A percentile compares a stretch with the other conserved stretches of the same genome.
Conservation (phyloP, 2,888 invertebrate genomes). For the Thelaira solivaga region DNA sequence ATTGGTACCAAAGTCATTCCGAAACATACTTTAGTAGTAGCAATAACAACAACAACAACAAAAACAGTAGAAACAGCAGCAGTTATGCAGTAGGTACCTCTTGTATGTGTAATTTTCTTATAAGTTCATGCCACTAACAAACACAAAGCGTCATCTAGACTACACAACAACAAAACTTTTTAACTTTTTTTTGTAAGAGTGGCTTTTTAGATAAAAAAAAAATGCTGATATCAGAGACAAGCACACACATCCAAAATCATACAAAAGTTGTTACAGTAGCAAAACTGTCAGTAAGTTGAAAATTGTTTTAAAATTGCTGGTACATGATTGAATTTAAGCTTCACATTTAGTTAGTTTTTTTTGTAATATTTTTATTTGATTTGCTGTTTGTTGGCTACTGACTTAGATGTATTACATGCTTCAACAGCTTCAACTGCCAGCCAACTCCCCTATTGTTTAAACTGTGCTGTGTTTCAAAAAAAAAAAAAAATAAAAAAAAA, state of each 20-base stretch:
- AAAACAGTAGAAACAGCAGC: no score
- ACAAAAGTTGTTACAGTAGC: constrained; percentile 64
- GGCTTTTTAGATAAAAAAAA: neutral
- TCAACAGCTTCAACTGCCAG: constrained; percentile 44
- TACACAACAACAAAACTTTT: neutral
- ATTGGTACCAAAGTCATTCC: constrained; percentile 75
- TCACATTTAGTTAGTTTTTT: constrained; percentile 40
- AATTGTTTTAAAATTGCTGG: constrained; percentile 76
- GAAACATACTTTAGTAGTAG: constrained; percentile 22
- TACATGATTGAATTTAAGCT: constrained; percentile 75
- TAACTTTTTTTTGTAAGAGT: neutral
- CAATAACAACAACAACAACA: no score
- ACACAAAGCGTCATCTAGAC: constrained; percentile 21
- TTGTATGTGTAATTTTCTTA: constrained; percentile 61
- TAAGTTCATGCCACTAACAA: constrained; percentile 37
- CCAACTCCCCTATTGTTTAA: constrained; percentile 43
- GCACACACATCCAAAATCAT: constrained; percentile 15
- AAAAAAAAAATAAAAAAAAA: neutral
- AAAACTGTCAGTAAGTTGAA: constrained; percentile 75
- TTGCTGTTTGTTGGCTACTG: constrained; percentile 44
- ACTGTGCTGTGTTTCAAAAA: neutral
- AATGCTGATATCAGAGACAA: neutral
- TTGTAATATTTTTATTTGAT: constrained; percentile 42
- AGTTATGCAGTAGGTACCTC: neutral
- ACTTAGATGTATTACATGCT: constrained; percentile 73